phyloP scores from a whole-genome alignment of 2,888 invertebrate genomes.

The Saturnia japonica region DNA sequence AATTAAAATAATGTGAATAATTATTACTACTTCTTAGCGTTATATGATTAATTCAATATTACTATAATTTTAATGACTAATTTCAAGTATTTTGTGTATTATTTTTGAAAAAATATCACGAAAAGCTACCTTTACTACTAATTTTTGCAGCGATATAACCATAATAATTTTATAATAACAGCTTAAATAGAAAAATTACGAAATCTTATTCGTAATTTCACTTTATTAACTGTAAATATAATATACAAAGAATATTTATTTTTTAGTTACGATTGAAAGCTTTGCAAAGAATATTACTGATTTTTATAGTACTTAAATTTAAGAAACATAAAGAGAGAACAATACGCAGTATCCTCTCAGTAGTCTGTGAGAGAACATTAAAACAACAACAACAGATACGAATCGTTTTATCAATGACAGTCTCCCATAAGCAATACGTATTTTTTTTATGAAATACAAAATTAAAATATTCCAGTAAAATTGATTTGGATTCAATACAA shows the following conservation, averaged over 20 bases:
- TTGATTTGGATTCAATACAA: constrained; percentile 3
- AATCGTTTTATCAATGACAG: background rate
- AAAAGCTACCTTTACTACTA: background rate
- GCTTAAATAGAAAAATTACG: no score
- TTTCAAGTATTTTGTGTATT: no score
- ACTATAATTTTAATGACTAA: no score
- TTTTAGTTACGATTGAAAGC: no score
- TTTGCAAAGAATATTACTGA: no score
- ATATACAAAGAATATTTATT: no score
- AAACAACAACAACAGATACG: background rate
- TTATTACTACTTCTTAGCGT: background rate
- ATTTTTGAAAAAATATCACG: no score
- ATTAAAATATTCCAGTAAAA: constrained; percentile 3
- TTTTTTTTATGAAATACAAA: background rate
- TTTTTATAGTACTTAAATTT: no score
- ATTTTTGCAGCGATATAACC: background rate
- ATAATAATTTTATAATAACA: background rate
- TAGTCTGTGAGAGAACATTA: background rate
- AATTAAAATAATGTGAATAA: constrained; percentile 20
- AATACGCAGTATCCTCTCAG: no score
- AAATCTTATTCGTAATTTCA: no score
- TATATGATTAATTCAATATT: background rate
- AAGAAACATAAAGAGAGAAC: no score
- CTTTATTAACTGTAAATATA: no score
- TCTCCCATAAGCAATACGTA: background rate